Percentiles rank a stretch among this genome's conserved stretches.
Conservation (phyloP, 2,888 invertebrate genomes). For the Eubasilissa splendida region DNA sequence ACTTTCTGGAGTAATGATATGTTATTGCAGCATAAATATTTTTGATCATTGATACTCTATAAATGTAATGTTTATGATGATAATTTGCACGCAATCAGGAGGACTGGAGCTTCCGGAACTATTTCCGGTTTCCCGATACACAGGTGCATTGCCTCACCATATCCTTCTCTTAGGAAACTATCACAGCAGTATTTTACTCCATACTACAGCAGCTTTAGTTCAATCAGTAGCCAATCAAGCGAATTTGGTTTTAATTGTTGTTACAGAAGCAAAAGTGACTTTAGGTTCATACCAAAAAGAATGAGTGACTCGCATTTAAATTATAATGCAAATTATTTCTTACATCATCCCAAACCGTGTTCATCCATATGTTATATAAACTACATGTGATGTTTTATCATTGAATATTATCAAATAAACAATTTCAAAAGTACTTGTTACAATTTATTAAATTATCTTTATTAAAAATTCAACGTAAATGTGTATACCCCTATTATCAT, state of each 20-base stretch:
- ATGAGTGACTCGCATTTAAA: background rate
- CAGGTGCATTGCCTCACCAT: conserved; percentile 66
- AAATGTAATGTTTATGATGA: too few species aligned
- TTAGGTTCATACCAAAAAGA: background rate
- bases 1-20: too few species aligned
- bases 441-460: too few species aligned
- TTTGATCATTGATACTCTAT: too few species aligned
- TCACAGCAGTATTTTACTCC: conserved; percentile 26
- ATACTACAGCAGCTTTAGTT: conserved; percentile 34
- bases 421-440: too few species aligned
- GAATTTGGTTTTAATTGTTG: background rate
- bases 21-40: too few species aligned
- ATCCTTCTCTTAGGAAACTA: conserved; percentile 19
- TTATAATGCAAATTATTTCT: conserved; percentile 32
- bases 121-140: conserved; percentile 71
- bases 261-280: background rate
- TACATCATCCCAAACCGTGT: conserved; percentile 33
- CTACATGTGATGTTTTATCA: conserved; percentile 21
- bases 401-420: background rate
- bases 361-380: conserved; percentile 56
- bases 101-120: conserved; percentile 68
- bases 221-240: conserved; percentile 18
- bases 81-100: conserved; percentile 61
- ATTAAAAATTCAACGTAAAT: too few species aligned
- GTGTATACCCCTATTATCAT: too few species aligned